A percentile compares a stretch with the other conserved stretches of the same genome.
phyloP scores from a whole-genome alignment of 2,797 vertebrate genomes.

The Cottoperca gobio region DNA sequence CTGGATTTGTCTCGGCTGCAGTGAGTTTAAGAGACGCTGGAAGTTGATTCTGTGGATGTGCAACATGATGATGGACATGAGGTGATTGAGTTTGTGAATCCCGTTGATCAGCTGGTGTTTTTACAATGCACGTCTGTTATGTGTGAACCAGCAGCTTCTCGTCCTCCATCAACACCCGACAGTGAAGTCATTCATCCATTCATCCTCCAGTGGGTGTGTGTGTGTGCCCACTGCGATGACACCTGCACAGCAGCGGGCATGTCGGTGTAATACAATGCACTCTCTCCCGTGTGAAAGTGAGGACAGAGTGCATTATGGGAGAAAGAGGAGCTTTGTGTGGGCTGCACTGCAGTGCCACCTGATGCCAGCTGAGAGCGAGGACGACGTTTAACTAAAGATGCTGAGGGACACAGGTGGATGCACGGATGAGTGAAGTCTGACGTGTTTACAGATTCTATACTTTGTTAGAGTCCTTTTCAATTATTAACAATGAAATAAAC shows the following conservation, averaged over 20 bases:
- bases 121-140: background rate
- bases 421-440: no score
- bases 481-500: no score
- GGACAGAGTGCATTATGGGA: slow-evolving; percentile 16
- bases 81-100: background rate
- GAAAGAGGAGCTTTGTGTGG: slow-evolving; percentile 42
- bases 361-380: slow-evolving; percentile 43
- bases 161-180: slow-evolving; percentile 19
- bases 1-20: no score
- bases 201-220: no score
- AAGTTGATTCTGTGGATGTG: no score
- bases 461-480: no score
- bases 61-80: background rate
- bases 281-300: slow-evolving; percentile 46
- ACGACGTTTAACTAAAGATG: slow-evolving; percentile 27
- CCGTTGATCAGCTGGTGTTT: no score
- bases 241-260: background rate
- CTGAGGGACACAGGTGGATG: background rate
- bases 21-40: no score
- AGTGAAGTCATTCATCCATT: slow-evolving; percentile 35
- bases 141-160: slow-evolving; percentile 9
- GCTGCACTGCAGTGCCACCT: slow-evolving; percentile 38
- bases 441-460: no score
- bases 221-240: slow-evolving; percentile 16
- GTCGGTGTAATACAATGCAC: background rate